These are phyloP conservation scores for Stegophylla sp. DNA, from an alignment of 2,888 invertebrate genomes.

Conservation along the genomic window DNA sequence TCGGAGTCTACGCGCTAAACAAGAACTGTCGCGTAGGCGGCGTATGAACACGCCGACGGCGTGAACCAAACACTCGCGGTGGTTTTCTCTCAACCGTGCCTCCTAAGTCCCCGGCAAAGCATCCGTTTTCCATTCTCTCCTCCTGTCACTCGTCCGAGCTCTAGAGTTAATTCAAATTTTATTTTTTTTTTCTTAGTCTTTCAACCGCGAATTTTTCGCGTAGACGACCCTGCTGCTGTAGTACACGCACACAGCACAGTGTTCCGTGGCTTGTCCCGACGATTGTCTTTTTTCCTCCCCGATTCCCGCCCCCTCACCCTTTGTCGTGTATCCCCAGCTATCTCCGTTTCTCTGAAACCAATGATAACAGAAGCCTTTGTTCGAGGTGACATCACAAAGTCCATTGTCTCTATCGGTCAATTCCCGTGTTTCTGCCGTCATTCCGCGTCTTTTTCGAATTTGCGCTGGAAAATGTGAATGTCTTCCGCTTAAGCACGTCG, in stretches of 20 bases:
- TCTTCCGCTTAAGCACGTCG: not conserved
- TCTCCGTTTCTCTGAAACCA: not conserved
- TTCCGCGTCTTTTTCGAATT: not conserved
- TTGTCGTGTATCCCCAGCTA: not conserved
- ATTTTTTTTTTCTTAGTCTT: not conserved
- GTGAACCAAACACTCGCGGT: not conserved
- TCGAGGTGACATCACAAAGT: not conserved
- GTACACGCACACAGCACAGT: not conserved
- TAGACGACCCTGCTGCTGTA: too few species aligned
- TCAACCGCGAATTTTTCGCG: conserved; percentile 15
- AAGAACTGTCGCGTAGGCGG: not conserved
- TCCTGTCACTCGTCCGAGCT: too few species aligned
- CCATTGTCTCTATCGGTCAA: conserved; percentile 5
- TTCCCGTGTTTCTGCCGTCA: not conserved
- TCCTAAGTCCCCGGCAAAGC: not conserved
- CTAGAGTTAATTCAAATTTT: not conserved
- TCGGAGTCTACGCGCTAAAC: not conserved
- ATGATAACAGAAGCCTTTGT: conserved; percentile 51
- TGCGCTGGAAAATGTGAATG: not conserved
- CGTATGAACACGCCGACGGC: not conserved
- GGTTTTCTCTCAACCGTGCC: not conserved
- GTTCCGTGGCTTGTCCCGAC: not conserved
- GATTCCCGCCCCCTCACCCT: not conserved
- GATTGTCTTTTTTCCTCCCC: not conserved
- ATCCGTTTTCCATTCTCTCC: not conserved